These are phyloP conservation scores for Danio albolineatus DNA, from an alignment of 2,797 vertebrate genomes.

Conservation along the genomic window DNA sequence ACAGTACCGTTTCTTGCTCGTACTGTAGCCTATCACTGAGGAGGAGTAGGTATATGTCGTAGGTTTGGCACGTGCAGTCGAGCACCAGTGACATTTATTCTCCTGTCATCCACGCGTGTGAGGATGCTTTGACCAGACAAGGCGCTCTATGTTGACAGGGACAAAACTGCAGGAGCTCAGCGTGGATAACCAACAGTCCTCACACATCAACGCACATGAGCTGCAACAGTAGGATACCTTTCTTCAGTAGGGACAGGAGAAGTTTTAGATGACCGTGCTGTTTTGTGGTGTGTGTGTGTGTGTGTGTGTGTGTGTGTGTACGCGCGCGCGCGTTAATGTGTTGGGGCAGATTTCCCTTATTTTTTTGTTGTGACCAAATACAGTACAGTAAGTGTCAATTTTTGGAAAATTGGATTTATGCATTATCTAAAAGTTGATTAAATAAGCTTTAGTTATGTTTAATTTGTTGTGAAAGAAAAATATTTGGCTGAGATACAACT, in stretches of 20 bases:
- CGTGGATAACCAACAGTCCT: constrained; percentile 28
- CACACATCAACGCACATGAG: constrained; percentile 34
- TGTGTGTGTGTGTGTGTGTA: neutral
- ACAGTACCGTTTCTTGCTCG: constrained; percentile 2
- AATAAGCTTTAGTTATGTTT: no score
- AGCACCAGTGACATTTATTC: constrained; percentile 48
- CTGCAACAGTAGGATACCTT: constrained; percentile 16
- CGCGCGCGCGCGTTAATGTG: no score
- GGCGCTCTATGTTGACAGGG: constrained; percentile 51
- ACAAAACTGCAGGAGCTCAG: constrained; percentile 44
- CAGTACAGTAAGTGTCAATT: no score
- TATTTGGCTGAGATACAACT: no score
- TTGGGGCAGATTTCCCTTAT: no score
- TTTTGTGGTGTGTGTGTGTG: neutral
- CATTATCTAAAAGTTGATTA: no score
- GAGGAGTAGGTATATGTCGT: constrained; percentile 10
- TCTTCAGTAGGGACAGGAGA: neutral
- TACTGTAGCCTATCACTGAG: neutral
- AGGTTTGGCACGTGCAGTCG: constrained; percentile 44
- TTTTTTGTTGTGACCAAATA: no score
- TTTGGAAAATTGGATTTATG: no score
- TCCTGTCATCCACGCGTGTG: constrained; percentile 37
- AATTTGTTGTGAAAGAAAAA: no score
- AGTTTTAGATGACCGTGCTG: constrained; percentile 1
- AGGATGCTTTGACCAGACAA: constrained; percentile 47